phyloP scores from a whole-genome alignment of 23 tunicate species.

The Halocynthia roretzi region DNA sequence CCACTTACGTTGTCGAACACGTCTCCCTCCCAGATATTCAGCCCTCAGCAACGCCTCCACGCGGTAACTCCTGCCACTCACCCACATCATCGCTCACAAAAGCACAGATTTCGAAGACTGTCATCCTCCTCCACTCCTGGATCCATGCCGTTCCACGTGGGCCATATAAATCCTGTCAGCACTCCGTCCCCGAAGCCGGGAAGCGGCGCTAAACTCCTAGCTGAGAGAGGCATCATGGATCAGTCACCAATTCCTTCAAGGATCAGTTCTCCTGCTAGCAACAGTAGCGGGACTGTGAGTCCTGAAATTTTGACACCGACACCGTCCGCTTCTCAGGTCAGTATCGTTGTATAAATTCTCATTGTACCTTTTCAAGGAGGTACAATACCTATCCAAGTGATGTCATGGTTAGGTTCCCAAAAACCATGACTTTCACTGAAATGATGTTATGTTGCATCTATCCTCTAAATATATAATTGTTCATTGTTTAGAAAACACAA shows the following conservation, averaged over 20 bases:
- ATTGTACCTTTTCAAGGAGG: neutral
- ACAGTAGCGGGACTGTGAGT: slow-evolving; percentile 39
- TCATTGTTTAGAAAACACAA: too few species aligned
- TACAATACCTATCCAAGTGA: too few species aligned
- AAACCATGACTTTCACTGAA: too few species aligned
- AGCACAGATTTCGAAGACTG: slow-evolving; percentile 30
- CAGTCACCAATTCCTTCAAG: slow-evolving; percentile 5
- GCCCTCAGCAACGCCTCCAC: slow-evolving; percentile 1
- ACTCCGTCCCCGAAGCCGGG: slow-evolving; percentile 10
- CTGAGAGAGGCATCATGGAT: slow-evolving; percentile 32
- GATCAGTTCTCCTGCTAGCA: slow-evolving; percentile 38
- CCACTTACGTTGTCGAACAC: slow-evolving; percentile 3
- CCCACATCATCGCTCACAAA: slow-evolving; percentile 15
- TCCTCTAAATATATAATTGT: too few species aligned
- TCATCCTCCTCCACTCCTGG: slow-evolving; percentile 30
- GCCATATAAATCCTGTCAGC: slow-evolving; percentile 19
- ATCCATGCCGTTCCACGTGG: slow-evolving; percentile 7
- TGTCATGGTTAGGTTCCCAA: too few species aligned
- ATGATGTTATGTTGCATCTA: too few species aligned
- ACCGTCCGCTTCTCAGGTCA: slow-evolving; percentile 9
- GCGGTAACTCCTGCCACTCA: slow-evolving; percentile 6
- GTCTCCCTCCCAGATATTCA: neutral
- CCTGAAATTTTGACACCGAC: slow-evolving; percentile 27
- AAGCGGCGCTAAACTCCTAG: slow-evolving; percentile 26
- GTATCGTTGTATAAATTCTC: neutral